Conservation (phyloP, 2,113 vertebrate genomes). For the Cercocebus atys region DNA sequence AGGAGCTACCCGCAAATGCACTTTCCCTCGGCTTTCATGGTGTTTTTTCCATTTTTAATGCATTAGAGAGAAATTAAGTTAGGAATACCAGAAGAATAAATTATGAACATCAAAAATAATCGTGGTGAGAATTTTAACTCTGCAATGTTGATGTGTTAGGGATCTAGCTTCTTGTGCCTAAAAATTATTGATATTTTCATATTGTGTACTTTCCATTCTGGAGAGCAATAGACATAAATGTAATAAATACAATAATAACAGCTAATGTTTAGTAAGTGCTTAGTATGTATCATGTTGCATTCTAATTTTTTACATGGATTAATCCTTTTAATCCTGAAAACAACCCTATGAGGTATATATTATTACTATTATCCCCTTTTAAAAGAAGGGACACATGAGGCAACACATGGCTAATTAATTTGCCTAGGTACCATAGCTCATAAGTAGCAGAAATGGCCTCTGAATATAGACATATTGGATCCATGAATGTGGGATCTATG, state of each 20-base stretch:
- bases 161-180: not conserved
- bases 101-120: not conserved
- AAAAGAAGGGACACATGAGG: too few species aligned
- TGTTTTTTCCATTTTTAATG: not conserved
- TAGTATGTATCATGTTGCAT: not conserved
- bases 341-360: not conserved
- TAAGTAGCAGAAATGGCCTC: not conserved
- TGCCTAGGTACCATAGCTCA: not conserved
- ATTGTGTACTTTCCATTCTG: not conserved
- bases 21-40: not conserved
- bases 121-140: not conserved
- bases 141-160: too few species aligned
- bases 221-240: not conserved
- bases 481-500: not conserved
- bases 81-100: not conserved
- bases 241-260: not conserved
- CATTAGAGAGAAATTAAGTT: not conserved
- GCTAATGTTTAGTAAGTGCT: not conserved
- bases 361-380: not conserved
- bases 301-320: not conserved
- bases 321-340: not conserved
- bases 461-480: not conserved
- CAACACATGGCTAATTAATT: not conserved
- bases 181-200: not conserved
- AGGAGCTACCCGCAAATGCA: not conserved